Percentiles rank a stretch among this genome's conserved stretches.
Evolutionary conservation across 2,888 invertebrate species (phyloP).

Genomic region (Nemotelus pantherinus): DNA sequence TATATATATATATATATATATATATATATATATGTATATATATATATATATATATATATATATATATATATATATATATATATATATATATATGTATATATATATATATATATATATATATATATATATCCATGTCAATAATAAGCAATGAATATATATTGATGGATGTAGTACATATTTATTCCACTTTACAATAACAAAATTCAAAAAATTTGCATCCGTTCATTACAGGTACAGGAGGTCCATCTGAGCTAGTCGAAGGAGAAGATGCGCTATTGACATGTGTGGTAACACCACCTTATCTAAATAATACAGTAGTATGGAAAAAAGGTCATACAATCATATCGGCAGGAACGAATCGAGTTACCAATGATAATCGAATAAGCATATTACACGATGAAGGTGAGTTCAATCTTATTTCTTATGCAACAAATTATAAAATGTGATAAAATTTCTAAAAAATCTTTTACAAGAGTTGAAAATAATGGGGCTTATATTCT

Average conservation of each 20-base stretch:
- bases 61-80: too few relatives aligned
- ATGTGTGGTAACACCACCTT: conserved; percentile 77
- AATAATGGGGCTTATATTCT: not conserved
- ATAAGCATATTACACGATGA: conserved; percentile 80
- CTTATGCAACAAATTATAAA: too few relatives aligned
- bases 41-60: too few relatives aligned
- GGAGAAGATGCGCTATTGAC: conserved; percentile 84
- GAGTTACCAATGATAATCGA: conserved; percentile 79
- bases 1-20: too few relatives aligned
- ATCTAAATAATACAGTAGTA: conserved; percentile 73
- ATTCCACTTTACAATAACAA: too few relatives aligned
- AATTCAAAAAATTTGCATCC: not conserved
- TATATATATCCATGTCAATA: too few relatives aligned
- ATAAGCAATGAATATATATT: too few relatives aligned
- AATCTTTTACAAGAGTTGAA: not conserved
- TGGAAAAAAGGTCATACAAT: conserved; percentile 80
- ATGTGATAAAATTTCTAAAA: not conserved
- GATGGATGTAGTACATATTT: too few relatives aligned
- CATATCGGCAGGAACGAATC: conserved; percentile 78
- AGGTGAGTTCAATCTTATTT: conserved; percentile 66
- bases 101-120: too few relatives aligned
- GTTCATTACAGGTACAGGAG: conserved; percentile 59
- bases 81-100: too few relatives aligned
- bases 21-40: too few relatives aligned
- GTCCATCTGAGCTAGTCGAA: conserved; percentile 67